Percentiles rank a stretch among this genome's conserved stretches.
Evolutionary conservation across 2,113 vertebrate genomes (phyloP).

Genomic region (Dicrurus megarhynchus): DNA sequence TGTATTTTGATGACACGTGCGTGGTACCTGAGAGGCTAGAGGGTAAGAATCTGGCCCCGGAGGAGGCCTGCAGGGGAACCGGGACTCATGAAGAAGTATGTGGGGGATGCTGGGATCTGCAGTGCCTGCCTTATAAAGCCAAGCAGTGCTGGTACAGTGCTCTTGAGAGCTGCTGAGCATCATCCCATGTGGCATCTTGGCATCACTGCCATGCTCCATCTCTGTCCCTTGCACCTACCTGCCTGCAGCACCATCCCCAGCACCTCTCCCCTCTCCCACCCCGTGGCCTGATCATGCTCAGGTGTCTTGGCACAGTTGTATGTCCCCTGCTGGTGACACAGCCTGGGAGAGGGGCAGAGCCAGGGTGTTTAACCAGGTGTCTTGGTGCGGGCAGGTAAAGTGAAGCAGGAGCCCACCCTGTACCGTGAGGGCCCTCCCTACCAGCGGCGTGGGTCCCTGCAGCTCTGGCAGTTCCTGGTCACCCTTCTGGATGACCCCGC

Average conservation of each 20-base stretch:
- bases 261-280: background rate
- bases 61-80: background rate
- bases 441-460: constrained; percentile 92
- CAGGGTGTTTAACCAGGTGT: background rate
- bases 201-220: accelerated
- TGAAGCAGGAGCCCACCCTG: constrained; percentile 90
- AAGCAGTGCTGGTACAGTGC: accelerated
- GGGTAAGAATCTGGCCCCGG: constrained; percentile 68
- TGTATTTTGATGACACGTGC: constrained; percentile 93
- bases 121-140: background rate
- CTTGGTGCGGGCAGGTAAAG: constrained; percentile 76
- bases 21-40: constrained; percentile 93
- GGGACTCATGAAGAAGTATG: accelerated
- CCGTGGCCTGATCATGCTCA: background rate
- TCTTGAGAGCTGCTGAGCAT: background rate
- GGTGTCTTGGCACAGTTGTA: accelerated
- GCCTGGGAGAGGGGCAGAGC: background rate
- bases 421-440: constrained; percentile 92
- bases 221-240: background rate
- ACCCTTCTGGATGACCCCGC: constrained; percentile 93
- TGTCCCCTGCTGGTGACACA: background rate
- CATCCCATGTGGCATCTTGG: accelerated
- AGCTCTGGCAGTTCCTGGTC: constrained; percentile 98
- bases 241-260: background rate
- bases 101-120: background rate